A percentile compares a stretch with the other conserved stretches of the same genome.
Conservation (phyloP, 2,797 vertebrate genomes). For the Geotrypetes seraphini region DNA sequence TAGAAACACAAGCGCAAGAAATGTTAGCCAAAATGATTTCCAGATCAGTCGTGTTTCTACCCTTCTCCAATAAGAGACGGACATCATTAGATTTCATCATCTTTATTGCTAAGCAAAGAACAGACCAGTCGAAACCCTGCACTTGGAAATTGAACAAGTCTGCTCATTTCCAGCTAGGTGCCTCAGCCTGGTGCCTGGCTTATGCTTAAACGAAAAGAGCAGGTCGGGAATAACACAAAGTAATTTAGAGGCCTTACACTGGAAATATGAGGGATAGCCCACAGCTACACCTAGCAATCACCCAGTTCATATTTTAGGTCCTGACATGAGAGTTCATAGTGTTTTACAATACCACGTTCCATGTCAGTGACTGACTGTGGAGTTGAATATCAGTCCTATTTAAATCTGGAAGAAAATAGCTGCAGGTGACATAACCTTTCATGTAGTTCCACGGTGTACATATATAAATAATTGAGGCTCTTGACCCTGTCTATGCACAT, state of each 20-base stretch:
- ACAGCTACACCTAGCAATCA: slow-evolving; percentile 62
- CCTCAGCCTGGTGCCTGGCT: slow-evolving; percentile 22
- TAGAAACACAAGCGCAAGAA: too few species aligned
- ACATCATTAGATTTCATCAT: too few species aligned
- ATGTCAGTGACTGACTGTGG: slow-evolving; percentile 66
- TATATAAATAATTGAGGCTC: slow-evolving; percentile 99
- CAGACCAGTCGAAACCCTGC: too few species aligned
- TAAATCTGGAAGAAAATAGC: slow-evolving; percentile 88
- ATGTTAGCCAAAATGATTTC: too few species aligned
- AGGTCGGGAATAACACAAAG: slow-evolving; percentile 36
- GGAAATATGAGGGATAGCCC: slow-evolving; percentile 36
- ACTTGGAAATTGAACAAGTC: too few species aligned
- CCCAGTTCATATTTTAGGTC: slow-evolving; percentile 58
- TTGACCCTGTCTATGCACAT: slow-evolving; percentile 92
- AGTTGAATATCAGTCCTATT: slow-evolving; percentile 73
- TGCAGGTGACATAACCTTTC: slow-evolving; percentile 96
- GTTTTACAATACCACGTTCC: slow-evolving; percentile 65
- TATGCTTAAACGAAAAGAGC: slow-evolving; percentile 36
- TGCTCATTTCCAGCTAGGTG: background rate
- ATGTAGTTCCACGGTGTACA: slow-evolving; percentile 81
- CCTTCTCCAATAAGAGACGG: too few species aligned
- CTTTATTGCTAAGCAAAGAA: too few species aligned
- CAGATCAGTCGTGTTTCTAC: too few species aligned
- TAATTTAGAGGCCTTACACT: slow-evolving; percentile 38
- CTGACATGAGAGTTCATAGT: slow-evolving; percentile 57